These are phyloP conservation scores for Fistularia commersonii DNA, from an alignment of 2,797 vertebrate species.

Conservation along the genomic window DNA sequence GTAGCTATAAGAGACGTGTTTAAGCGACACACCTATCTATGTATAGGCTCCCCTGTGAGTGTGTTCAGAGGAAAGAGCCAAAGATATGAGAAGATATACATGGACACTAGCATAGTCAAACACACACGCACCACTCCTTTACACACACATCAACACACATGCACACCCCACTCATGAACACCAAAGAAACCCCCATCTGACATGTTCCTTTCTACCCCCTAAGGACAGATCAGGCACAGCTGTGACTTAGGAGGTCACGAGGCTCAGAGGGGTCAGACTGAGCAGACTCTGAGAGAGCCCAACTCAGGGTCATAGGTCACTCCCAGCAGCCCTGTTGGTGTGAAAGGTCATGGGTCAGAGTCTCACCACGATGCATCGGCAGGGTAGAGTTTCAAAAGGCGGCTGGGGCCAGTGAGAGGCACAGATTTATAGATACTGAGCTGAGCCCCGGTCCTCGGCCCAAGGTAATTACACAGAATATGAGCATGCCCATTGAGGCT, in stretches of 20 bases:
- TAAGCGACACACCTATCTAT: conserved; percentile 60
- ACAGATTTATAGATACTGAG: conserved; percentile 78
- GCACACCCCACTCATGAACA: conserved; percentile 35
- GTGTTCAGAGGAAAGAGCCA: conserved; percentile 23
- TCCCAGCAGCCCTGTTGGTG: conserved; percentile 75
- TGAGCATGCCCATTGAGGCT: conserved; percentile 74
- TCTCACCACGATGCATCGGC: conserved; percentile 75
- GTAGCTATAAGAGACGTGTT: conserved; percentile 52
- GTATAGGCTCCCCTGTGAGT: conserved; percentile 36
- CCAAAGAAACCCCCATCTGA: conserved; percentile 51
- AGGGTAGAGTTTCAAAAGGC: conserved; percentile 75
- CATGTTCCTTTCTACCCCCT: conserved; percentile 72
- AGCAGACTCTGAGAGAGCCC: conserved; percentile 78
- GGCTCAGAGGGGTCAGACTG: conserved; percentile 76
- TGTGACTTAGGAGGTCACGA: conserved; percentile 77
- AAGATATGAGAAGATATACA: conserved; percentile 28
- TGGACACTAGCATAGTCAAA: conserved; percentile 34
- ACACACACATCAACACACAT: conserved; percentile 18
- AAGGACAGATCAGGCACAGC: conserved; percentile 82
- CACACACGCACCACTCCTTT: conserved; percentile 27
- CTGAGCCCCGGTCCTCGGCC: conserved; percentile 64
- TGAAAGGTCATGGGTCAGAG: conserved; percentile 84
- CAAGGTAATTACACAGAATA: conserved; percentile 77
- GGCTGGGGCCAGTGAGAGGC: conserved; percentile 65
- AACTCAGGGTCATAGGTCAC: conserved; percentile 78